These are phyloP conservation scores for Camptogramma bilineatum DNA, from an alignment of 2,888 invertebrate genomes.

Conservation along the genomic window DNA sequence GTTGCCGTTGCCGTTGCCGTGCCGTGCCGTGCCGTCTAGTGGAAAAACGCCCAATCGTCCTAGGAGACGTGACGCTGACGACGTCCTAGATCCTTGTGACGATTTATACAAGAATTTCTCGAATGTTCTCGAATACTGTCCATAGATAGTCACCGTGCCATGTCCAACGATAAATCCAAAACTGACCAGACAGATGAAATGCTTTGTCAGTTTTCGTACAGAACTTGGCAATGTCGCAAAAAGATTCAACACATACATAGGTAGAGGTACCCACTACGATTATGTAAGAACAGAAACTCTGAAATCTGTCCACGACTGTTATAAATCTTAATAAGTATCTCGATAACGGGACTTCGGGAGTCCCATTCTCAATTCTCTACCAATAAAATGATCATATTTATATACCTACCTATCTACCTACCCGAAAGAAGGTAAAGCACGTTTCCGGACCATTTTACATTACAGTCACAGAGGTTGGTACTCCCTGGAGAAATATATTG, in stretches of 20 bases:
- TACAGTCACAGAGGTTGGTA: too few relatives aligned
- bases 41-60: too few relatives aligned
- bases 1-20: too few relatives aligned
- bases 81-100: too few relatives aligned
- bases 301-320: conserved; percentile 8
- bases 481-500: background rate
- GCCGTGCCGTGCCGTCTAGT: too few relatives aligned
- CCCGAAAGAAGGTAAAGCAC: background rate
- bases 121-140: background rate
- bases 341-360: conserved; percentile 1
- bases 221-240: conserved; percentile 7
- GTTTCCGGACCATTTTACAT: conserved; percentile 3
- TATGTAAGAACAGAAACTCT: conserved; percentile 3
- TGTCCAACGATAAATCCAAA: too few relatives aligned
- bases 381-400: background rate
- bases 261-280: background rate
- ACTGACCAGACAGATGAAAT: background rate
- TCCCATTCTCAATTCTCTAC: conserved; percentile 1
- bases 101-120: too few relatives aligned
- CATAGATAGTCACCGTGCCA: background rate
- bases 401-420: background rate
- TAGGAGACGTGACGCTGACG: too few relatives aligned
- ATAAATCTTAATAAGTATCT: conserved; percentile 2
- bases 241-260: background rate
- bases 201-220: conserved; percentile 1